Evolutionary conservation across 2,888 invertebrate genomes (phyloP).

Genomic region (Philaethria dido): DNA sequence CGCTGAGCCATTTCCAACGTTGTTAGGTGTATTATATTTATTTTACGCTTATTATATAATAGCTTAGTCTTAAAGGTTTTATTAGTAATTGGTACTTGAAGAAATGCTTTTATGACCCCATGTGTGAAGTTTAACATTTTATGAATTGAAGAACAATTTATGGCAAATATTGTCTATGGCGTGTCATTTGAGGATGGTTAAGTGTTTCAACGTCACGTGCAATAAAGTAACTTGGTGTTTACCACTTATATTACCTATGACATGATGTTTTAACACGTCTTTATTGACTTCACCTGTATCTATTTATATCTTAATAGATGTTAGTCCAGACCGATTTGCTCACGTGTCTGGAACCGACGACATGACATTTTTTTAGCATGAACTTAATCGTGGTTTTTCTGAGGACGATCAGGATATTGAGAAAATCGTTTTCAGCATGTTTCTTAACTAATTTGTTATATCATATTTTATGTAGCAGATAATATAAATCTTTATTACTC

Average conservation of each 20-base stretch:
- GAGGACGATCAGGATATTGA: too few relatives aligned
- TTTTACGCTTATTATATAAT: conserved; percentile 29
- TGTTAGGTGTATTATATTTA: conserved; percentile 41
- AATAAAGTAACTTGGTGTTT: neutral
- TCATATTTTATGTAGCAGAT: neutral
- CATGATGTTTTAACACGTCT: too few relatives aligned
- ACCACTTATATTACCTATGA: too few relatives aligned
- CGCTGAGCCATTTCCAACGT: conserved; percentile 43
- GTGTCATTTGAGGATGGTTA: neutral
- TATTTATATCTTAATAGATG: too few relatives aligned
- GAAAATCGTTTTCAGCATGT: too few relatives aligned
- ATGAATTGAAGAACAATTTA: neutral
- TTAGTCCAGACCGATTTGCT: too few relatives aligned
- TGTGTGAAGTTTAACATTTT: neutral
- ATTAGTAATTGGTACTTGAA: conserved; percentile 1
- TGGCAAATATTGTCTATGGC: neutral
- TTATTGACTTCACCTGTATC: too few relatives aligned
- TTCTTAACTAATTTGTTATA: too few relatives aligned
- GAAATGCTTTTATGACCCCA: neutral
- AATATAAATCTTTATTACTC: neutral
- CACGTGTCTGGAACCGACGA: too few relatives aligned
- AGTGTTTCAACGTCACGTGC: neutral
- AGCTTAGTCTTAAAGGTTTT: neutral
- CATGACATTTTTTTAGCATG: too few relatives aligned
- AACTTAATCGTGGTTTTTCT: too few relatives aligned